Conservation (phyloP, 2,888 invertebrate genomes). For the Eupithecia subumbrata region DNA sequence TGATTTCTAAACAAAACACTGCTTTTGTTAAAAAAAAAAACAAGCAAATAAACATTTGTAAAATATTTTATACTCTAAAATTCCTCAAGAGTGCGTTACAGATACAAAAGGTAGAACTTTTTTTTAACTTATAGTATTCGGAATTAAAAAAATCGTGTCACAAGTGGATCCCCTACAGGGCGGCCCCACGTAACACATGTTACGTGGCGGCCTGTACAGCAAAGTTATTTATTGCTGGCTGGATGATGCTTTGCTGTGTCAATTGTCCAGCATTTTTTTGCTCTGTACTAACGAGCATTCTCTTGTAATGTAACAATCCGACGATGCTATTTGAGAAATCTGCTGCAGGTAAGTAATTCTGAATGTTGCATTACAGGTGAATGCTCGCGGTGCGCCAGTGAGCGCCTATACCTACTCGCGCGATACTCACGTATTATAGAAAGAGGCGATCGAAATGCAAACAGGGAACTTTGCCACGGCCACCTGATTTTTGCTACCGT, state of each 20-base stretch:
- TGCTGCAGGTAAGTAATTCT: neutral
- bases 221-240: neutral
- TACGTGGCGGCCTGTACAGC: too few relatives aligned
- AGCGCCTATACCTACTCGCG: too few relatives aligned
- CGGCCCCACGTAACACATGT: too few relatives aligned
- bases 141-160: too few relatives aligned
- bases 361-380: neutral
- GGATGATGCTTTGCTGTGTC: neutral
- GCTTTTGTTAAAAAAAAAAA: too few relatives aligned
- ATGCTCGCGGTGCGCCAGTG: neutral
- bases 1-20: too few relatives aligned
- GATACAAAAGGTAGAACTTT: too few relatives aligned
- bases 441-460: conserved; percentile 73
- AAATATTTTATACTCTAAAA: too few relatives aligned
- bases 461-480: conserved; percentile 79
- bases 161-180: too few relatives aligned
- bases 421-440: conserved; percentile 77
- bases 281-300: neutral
- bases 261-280: neutral
- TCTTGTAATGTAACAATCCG: neutral
- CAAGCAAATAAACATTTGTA: too few relatives aligned
- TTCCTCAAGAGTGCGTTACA: too few relatives aligned
- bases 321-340: neutral
- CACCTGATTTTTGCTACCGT: conserved; percentile 74
- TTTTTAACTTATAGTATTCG: too few relatives aligned